Evolutionary conservation across 2,113 vertebrate species (phyloP), one percentile per base, ranked within the genome.

Genomic region (Labrus mixtus): DNA sequence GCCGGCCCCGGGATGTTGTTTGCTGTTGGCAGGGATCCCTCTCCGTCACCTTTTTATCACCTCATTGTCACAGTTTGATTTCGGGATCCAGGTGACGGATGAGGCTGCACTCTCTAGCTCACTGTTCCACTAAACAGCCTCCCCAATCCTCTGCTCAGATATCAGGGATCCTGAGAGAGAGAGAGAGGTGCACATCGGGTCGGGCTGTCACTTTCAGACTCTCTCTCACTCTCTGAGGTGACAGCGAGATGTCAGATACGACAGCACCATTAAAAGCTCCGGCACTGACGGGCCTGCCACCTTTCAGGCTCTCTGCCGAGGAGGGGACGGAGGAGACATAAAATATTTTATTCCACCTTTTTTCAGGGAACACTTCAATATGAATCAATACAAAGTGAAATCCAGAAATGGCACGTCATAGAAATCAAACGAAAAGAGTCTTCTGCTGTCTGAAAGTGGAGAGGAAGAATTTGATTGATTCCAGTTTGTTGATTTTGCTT

Each of bases 21-120:
- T 80, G 63, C 66, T 22, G 19, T 76, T 81, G 75, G 75, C 87
- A 65, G 70, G 54, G 56, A 60, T 79, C 78, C 78, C 67, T 84
- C 80, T 36, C 68, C 3, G 17, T 84, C 86, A 90, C 87, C 90
- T 84, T 89, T 87, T 91, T 85, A 91, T 87, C 91, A 87, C 86
- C 82, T 91, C 69, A 53, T 88, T 87, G 90, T 84, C 87, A 88
- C 72, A 75, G 56, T 69, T 81, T 85, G 71, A 81, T 73, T 77
- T 68, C 37, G 36, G 43, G 17, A 57, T 65, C 57, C 54, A 46
- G 57, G 37, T 78, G 88, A 89, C 83, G 46, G 86, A 74, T 72
- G 69, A 83, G 79, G 77, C 73, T 1, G 45, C 58, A 37, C 55
- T 59, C 9, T 51, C 61, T 71, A 88, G 82, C 73, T 73, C 70